These are phyloP conservation scores for Helobdella robusta DNA, from an alignment of 2,888 invertebrate species.

Conservation along the genomic window DNA sequence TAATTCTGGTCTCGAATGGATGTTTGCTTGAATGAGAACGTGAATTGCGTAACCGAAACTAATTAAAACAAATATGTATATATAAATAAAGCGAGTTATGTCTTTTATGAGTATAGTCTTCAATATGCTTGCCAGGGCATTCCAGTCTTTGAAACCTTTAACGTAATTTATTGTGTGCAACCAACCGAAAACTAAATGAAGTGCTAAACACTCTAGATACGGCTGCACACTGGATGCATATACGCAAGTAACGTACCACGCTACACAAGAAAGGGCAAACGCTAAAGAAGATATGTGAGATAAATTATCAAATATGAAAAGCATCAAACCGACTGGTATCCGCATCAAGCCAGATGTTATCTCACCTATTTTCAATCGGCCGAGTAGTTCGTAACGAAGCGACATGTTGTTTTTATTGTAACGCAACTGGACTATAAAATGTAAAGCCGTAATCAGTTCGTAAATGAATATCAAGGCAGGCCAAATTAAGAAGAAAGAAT, in stretches of 20 bases:
- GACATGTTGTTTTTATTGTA: not conserved
- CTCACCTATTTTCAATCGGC: constrained; percentile 24
- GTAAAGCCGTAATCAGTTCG: constrained; percentile 15
- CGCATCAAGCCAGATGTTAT: constrained; percentile 29
- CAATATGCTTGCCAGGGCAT: constrained; percentile 45
- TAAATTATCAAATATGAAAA: constrained; percentile 28
- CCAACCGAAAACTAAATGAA: constrained; percentile 44
- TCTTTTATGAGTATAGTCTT: constrained; percentile 44
- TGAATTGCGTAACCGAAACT: constrained; percentile 45
- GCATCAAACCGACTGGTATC: constrained; percentile 26
- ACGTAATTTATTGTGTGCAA: constrained; percentile 43
- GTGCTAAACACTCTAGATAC: constrained; percentile 39
- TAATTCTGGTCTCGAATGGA: constrained; percentile 19
- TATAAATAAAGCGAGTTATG: constrained; percentile 42
- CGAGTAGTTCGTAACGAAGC: constrained; percentile 14
- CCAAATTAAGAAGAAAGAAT: constrained; percentile 23
- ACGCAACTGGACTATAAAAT: constrained; percentile 10
- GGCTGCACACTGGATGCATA: constrained; percentile 37
- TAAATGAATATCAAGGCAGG: constrained; percentile 24
- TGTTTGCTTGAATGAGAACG: constrained; percentile 40
- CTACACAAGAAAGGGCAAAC: constrained; percentile 38
- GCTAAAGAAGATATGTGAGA: constrained; percentile 33
- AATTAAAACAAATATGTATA: constrained; percentile 44
- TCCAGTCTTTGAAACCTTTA: constrained; percentile 42
- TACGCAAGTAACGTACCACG: constrained; percentile 40